Conservation (phyloP, 2,797 vertebrate genomes). For the Xenentodon cancila region DNA sequence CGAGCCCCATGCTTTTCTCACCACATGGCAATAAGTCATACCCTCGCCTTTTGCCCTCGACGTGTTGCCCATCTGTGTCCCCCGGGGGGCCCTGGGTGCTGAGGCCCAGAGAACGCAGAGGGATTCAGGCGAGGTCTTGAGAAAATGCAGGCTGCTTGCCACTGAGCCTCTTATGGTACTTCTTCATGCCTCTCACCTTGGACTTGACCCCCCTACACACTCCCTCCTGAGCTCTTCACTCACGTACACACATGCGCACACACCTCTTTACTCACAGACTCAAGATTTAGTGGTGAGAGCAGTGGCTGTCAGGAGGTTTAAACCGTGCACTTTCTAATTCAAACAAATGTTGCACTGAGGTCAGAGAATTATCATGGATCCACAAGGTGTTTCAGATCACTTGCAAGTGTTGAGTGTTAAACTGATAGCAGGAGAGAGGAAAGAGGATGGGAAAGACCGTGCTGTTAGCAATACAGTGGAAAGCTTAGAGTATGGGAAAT, state of each 20-base stretch:
- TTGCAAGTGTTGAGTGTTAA: constrained; percentile 75
- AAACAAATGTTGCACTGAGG: constrained; percentile 80
- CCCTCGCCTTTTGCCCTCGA: constrained; percentile 76
- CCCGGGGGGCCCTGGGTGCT: constrained; percentile 43
- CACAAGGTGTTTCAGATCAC: constrained; percentile 82
- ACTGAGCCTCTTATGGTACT: constrained; percentile 73
- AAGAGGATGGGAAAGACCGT: constrained; percentile 3
- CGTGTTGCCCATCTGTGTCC: constrained; percentile 80
- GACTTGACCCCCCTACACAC: constrained; percentile 70
- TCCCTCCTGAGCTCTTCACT: constrained; percentile 24
- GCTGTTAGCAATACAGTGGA: constrained; percentile 15
- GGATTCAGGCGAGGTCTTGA: constrained; percentile 71
- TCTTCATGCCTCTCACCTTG: constrained; percentile 82
- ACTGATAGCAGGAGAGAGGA: constrained; percentile 58
- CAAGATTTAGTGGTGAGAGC: constrained; percentile 81
- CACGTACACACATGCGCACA: constrained; percentile 34
- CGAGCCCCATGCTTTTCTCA: constrained; percentile 52
- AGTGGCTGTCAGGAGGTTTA: constrained; percentile 75
- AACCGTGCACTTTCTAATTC: constrained; percentile 84
- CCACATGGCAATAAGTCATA: constrained; percentile 82
- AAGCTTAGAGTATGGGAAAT: constrained; percentile 44
- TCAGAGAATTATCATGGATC: constrained; percentile 74
- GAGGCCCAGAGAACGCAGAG: constrained; percentile 42
- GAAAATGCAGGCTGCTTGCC: constrained; percentile 70
- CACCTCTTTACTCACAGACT: constrained; percentile 37